These are phyloP conservation scores for Sebastes diploproa DNA, from an alignment of 2,797 vertebrate species.

Conservation along the genomic window DNA sequence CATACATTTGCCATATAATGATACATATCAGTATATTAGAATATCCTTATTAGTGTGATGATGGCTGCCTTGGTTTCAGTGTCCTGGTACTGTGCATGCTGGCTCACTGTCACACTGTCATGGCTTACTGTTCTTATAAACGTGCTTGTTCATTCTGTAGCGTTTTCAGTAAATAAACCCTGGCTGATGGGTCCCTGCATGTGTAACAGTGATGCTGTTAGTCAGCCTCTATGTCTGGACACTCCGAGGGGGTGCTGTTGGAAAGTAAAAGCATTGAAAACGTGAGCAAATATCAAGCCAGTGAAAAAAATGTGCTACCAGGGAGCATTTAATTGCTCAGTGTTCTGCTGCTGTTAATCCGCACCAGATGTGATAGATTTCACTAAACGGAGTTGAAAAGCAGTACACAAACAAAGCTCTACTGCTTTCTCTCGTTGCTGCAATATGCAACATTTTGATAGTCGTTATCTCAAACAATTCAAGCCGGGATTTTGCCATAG, in stretches of 20 bases:
- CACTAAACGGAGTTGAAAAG: conserved; percentile 41
- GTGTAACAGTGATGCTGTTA: conserved; percentile 33
- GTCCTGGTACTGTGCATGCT: neutral
- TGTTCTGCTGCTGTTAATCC: conserved; percentile 69
- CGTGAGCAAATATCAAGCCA: conserved; percentile 44
- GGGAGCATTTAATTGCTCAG: conserved; percentile 58
- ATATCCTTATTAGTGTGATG: neutral
- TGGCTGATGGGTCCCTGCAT: conserved; percentile 25
- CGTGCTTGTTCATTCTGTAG: neutral
- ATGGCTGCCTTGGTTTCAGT: neutral
- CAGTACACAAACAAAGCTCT: conserved; percentile 48
- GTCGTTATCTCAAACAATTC: neutral
- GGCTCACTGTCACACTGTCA: neutral
- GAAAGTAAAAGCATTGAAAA: conserved; percentile 48
- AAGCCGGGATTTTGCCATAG: neutral
- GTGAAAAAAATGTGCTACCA: conserved; percentile 42
- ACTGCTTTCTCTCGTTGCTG: conserved; percentile 9
- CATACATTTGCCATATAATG: neutral
- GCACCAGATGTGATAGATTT: conserved; percentile 71
- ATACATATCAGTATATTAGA: neutral
- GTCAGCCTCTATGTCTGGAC: conserved; percentile 14
- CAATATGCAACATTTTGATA: neutral
- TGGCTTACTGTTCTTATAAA: neutral
- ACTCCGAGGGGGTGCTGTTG: conserved; percentile 22
- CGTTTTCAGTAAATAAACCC: conserved; percentile 7